These are phyloP conservation scores for Galbula dea DNA, from an alignment of 2,113 vertebrate species.

Conservation along the genomic window DNA sequence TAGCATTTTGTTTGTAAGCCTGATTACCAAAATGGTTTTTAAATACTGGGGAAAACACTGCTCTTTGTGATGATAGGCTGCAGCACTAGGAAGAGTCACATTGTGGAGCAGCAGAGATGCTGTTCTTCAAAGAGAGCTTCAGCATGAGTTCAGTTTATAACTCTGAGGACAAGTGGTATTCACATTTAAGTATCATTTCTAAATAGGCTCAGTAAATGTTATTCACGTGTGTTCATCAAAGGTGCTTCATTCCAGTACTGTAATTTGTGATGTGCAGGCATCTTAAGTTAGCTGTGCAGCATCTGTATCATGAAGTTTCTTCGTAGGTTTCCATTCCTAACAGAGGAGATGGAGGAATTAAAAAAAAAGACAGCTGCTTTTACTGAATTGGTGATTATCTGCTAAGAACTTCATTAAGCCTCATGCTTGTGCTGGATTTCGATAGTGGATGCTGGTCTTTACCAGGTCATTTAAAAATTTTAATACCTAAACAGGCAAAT, in stretches of 20 bases:
- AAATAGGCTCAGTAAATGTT: background rate
- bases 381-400: background rate
- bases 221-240: background rate
- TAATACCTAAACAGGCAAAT: background rate
- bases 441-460: background rate
- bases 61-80: background rate
- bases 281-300: background rate
- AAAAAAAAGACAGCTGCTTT: background rate
- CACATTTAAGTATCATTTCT: background rate
- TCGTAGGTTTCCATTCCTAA: background rate
- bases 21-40: background rate
- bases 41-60: background rate
- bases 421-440: background rate
- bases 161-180: background rate
- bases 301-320: background rate
- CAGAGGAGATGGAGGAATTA: background rate
- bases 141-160: background rate
- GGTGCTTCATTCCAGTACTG: background rate
- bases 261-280: background rate
- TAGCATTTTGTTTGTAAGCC: background rate
- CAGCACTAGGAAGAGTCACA: background rate
- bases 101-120: background rate
- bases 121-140: background rate
- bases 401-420: background rate
- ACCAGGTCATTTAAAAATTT: background rate